Percentiles rank a stretch among this genome's conserved stretches.
Conservation (phyloP, 2,113 vertebrate species). For the Trogon melanurus region DNA sequence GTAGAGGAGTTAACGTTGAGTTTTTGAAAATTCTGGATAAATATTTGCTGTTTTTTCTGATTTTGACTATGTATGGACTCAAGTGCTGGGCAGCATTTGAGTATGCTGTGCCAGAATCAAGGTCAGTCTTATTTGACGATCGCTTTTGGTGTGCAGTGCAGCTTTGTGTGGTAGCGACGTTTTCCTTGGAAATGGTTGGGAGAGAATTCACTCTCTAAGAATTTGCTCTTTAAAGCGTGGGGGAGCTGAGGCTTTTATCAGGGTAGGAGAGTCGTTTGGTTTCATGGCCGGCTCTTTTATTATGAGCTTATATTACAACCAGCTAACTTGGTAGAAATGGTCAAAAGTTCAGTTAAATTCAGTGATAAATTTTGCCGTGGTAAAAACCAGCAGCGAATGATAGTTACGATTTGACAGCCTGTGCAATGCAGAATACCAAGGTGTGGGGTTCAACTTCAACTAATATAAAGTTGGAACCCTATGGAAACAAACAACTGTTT, state of each 20-base stretch:
- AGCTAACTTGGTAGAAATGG: not conserved
- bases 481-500: not conserved
- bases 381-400: not conserved
- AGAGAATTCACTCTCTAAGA: not conserved
- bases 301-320: not conserved
- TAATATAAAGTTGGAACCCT: not conserved
- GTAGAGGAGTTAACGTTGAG: fast-evolving
- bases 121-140: fast-evolving
- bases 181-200: not conserved
- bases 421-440: fast-evolving
- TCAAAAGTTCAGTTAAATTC: not conserved
- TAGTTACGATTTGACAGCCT: not conserved
- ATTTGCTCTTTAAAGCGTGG: not conserved
- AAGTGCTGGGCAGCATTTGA: not conserved
- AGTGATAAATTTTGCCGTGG: not conserved
- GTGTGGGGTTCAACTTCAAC: not conserved
- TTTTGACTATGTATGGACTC: fast-evolving
- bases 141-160: fast-evolving
- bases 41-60: not conserved
- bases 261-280: not conserved
- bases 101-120: not conserved
- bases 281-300: not conserved
- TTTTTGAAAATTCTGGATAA: not conserved
- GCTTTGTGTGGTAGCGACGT: not conserved
- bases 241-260: not conserved